phyloP scores from a whole-genome alignment of 2,888 invertebrate genomes.

The Germaria angustata region DNA sequence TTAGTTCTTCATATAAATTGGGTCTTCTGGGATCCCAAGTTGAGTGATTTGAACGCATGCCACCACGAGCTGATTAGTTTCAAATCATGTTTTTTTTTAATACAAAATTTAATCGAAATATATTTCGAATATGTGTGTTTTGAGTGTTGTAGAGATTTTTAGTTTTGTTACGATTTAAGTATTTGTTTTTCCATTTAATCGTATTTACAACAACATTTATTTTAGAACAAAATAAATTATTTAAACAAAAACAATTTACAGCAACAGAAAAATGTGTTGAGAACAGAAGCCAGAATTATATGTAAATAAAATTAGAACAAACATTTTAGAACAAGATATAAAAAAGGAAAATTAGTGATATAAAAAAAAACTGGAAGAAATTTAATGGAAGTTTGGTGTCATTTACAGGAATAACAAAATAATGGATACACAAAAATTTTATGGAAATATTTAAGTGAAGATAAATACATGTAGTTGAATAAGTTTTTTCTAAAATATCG shows the following conservation, averaged over 20 bases:
- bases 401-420: no score
- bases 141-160: constrained; percentile 22
- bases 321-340: constrained; percentile 52
- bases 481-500: no score
- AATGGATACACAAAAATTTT: no score
- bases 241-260: constrained; percentile 29
- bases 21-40: constrained; percentile 95
- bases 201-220: constrained; percentile 53
- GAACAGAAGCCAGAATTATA: constrained; percentile 45
- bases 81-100: constrained; percentile 5
- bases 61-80: constrained; percentile 76
- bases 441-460: no score
- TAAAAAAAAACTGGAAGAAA: constrained; percentile 59
- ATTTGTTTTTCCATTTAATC: constrained; percentile 18
- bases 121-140: neutral
- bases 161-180: neutral
- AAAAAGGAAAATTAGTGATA: constrained; percentile 5
- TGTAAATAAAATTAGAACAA: constrained; percentile 22
- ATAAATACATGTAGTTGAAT: no score
- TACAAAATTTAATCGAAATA: constrained; percentile 5
- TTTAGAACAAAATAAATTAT: constrained; percentile 20
- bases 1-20: constrained; percentile 91
- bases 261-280: constrained; percentile 48
- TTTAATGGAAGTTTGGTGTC: constrained; percentile 3
- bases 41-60: constrained; percentile 82